Evolutionary conservation across 2,888 invertebrate genomes (phyloP), one percentile per base, ranked within the genome.

Genomic region (Ceriagrion tenellum): DNA sequence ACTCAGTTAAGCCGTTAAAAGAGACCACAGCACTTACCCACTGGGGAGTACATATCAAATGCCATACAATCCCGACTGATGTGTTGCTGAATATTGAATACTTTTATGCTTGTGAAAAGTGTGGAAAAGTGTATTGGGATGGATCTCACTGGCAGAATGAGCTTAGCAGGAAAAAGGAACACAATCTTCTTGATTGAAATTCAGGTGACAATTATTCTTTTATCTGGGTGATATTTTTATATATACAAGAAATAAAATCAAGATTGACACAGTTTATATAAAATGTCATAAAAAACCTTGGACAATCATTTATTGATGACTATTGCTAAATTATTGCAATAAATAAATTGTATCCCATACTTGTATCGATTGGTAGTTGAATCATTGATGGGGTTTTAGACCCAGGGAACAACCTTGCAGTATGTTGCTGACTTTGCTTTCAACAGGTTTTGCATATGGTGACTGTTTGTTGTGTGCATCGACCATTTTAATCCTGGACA

Each of bases 81-180:
- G 96, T 97, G 95, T 96, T 97, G 96, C 96, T 96, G 88, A 97
- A 97, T 95, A 97, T 97, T 47, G 97, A 98, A 95, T 96, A 97
- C 95, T 98, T 98, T 96, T 98, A 98, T 96, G 97, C 98, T 63
- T 99, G 99, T 97, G 98, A 98, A 96, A 96, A 96, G 56, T 99
- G 98, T 97, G 98, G 98, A 0, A 98, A 98, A 96, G 97, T 98
- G 95, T 98, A 98, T 96, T 98, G 98, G 98, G 98, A 98, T 96
- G 97, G 97, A 2, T 96, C 96, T 3, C 97, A 97, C 96, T 97
- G 97, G 95, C 97, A 97, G 56, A 90, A 90, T 30, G 90, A 90
- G 30, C 55, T 95, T 26, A 74, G 18, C 35, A 90, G 81, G 18
- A 95, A 95, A 74, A 93, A n/a, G n/a, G 93, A 93, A 47, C 23